These are phyloP conservation scores for Falco punctatus DNA, from an alignment of 2,113 vertebrate species.

Conservation along the genomic window DNA sequence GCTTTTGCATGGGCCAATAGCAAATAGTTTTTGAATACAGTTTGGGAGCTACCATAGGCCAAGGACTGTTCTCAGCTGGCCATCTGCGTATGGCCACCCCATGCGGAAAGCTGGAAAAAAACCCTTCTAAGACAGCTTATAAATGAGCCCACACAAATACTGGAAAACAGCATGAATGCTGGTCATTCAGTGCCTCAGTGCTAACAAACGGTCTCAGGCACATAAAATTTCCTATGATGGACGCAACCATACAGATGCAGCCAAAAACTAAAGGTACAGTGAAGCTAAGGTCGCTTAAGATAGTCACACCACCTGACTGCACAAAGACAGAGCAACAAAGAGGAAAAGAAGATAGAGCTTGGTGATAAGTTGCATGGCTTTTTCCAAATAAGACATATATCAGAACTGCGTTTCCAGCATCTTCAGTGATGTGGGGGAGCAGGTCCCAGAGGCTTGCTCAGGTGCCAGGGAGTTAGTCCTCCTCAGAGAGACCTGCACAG, in stretches of 20 bases:
- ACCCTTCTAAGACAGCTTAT: neutral
- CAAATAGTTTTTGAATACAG: neutral
- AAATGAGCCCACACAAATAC: neutral
- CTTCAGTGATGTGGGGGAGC: neutral
- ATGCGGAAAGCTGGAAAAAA: neutral
- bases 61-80: neutral
- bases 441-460: rapidly evolving
- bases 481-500: neutral
- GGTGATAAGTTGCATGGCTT: neutral
- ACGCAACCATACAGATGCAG: neutral
- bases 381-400: neutral
- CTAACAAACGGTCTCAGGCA: neutral
- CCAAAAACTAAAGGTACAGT: neutral
- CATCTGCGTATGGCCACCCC: neutral
- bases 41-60: neutral
- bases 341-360: neutral
- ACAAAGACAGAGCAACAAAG: neutral
- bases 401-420: neutral
- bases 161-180: neutral
- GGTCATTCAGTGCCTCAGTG: neutral
- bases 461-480: neutral
- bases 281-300: neutral
- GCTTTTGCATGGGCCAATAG: neutral
- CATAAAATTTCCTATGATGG: neutral
- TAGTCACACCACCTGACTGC: neutral